A percentile compares a stretch with the other conserved stretches of the same genome.
These are phyloP conservation scores for Bhutanitis thaidina DNA, from an alignment of 2,888 invertebrate genomes.

Conservation along the genomic window DNA sequence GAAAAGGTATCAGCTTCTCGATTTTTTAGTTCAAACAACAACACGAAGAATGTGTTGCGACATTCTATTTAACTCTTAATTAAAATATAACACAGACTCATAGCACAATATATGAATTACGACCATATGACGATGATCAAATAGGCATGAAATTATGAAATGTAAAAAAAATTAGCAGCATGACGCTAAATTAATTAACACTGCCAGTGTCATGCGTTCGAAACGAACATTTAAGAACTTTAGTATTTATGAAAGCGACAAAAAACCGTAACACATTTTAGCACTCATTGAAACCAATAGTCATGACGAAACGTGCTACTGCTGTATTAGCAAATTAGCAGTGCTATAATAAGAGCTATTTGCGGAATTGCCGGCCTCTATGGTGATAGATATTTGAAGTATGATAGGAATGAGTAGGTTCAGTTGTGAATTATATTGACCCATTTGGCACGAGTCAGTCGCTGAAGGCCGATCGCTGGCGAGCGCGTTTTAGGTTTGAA, in stretches of 20 bases:
- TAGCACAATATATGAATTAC: too few species aligned
- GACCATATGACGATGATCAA: too few species aligned
- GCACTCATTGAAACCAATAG: not conserved
- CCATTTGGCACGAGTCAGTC: constrained; percentile 15
- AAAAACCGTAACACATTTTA: not conserved
- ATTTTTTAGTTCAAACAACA: too few species aligned
- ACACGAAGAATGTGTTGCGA: too few species aligned
- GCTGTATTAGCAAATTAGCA: constrained; percentile 3
- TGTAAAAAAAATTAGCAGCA: too few species aligned
- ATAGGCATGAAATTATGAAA: too few species aligned
- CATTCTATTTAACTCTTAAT: too few species aligned
- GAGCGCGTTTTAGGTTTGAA: constrained; percentile 10
- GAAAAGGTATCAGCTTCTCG: too few species aligned
- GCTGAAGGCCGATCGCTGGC: not conserved
- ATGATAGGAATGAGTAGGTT: constrained; percentile 3
- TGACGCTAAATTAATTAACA: too few species aligned
- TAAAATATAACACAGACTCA: too few species aligned
- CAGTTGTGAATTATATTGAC: constrained; percentile 14
- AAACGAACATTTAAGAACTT: not conserved
- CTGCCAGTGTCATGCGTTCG: too few species aligned
- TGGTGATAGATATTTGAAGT: not conserved
- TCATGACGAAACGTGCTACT: not conserved
- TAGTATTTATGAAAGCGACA: not conserved
- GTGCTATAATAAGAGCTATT: constrained; percentile 1
- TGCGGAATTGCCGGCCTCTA: not conserved